phyloP scores from a whole-genome alignment of 2,797 vertebrate genomes.

The Eutrigla gurnardus region DNA sequence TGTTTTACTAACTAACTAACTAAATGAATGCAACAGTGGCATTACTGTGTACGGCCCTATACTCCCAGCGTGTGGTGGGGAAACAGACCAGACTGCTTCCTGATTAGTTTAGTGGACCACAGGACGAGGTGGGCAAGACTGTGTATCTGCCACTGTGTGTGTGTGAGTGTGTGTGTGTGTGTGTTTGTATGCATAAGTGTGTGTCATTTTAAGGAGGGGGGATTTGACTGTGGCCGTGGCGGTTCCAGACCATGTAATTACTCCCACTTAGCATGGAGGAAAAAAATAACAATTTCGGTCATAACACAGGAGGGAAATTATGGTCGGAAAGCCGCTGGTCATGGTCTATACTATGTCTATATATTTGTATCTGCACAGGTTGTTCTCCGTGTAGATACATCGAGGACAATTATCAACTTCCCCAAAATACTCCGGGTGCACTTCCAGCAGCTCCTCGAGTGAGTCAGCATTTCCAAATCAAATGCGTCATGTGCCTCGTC shows the following conservation, averaged over 20 bases:
- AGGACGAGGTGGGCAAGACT: constrained; percentile 60
- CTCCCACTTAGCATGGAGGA: constrained; percentile 79
- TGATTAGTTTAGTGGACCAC: constrained; percentile 76
- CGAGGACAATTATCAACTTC: constrained; percentile 56
- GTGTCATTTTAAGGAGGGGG: constrained; percentile 69
- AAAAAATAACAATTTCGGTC: constrained; percentile 75
- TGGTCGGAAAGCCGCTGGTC: constrained; percentile 63
- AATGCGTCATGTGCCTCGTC: constrained; percentile 8
- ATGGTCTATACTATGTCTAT: constrained; percentile 34
- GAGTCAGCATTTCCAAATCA: constrained; percentile 63
- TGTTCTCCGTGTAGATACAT: constrained; percentile 55
- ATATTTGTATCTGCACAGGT: constrained; percentile 65
- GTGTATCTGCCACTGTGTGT: constrained; percentile 46
- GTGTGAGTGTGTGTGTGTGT: constrained; percentile 20
- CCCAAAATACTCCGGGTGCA: constrained; percentile 37
- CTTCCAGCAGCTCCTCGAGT: constrained; percentile 44
- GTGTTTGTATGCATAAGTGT: constrained; percentile 14
- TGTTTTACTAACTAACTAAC: constrained; percentile 3
- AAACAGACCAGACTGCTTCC: constrained; percentile 76
- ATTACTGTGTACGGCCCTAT: constrained; percentile 11
- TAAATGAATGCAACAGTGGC: constrained; percentile 15
- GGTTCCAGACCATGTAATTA: constrained; percentile 83
- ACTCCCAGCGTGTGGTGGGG: constrained; percentile 64
- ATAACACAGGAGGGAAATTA: constrained; percentile 72
- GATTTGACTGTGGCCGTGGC: constrained; percentile 73